A percentile compares a stretch with the other conserved stretches of the same genome.
Conservation (phyloP, 2,888 invertebrate species). For the Lymantria dispar region DNA sequence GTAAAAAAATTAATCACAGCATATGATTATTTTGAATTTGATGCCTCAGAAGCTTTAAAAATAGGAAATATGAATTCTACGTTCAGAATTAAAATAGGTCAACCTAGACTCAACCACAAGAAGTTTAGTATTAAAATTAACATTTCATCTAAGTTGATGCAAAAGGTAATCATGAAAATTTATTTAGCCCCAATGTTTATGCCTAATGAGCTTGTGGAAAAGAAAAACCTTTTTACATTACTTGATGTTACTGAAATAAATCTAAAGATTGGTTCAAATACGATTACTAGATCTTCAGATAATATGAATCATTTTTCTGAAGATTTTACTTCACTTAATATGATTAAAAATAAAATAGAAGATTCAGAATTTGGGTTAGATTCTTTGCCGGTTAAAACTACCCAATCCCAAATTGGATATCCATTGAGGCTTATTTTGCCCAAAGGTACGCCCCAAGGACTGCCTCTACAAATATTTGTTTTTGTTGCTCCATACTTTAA, state of each 20-base stretch:
- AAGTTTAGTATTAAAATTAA: constrained; percentile 85
- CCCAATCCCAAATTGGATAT: constrained; percentile 82
- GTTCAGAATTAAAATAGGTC: constrained; percentile 72
- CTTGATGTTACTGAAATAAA: constrained; percentile 83
- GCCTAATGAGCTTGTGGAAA: constrained; percentile 75
- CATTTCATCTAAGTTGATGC: constrained; percentile 82
- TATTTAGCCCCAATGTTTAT: constrained; percentile 88
- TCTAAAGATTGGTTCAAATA: constrained; percentile 84
- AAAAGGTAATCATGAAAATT: constrained; percentile 84
- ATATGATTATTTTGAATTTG: constrained; percentile 85
- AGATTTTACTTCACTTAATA: constrained; percentile 82
- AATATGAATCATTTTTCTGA: constrained; percentile 83
- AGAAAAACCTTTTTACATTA: constrained; percentile 81
- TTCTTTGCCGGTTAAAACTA: constrained; percentile 68
- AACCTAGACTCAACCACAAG: constrained; percentile 87
- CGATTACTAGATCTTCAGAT: constrained; percentile 84
- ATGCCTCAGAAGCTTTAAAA: constrained; percentile 84
- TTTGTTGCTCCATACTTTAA: constrained; percentile 81
- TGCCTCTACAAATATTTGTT: constrained; percentile 84
- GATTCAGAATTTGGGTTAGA: constrained; percentile 80
- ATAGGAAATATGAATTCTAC: constrained; percentile 47
- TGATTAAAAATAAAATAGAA: constrained; percentile 83
- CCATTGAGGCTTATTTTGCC: constrained; percentile 87
- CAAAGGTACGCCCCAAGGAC: constrained; percentile 85
- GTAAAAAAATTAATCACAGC: constrained; percentile 85